Percentiles rank a stretch among this genome's conserved stretches.
Evolutionary conservation across 2,113 vertebrate species (phyloP).

Genomic region (Muntiacus reevesi): DNA sequence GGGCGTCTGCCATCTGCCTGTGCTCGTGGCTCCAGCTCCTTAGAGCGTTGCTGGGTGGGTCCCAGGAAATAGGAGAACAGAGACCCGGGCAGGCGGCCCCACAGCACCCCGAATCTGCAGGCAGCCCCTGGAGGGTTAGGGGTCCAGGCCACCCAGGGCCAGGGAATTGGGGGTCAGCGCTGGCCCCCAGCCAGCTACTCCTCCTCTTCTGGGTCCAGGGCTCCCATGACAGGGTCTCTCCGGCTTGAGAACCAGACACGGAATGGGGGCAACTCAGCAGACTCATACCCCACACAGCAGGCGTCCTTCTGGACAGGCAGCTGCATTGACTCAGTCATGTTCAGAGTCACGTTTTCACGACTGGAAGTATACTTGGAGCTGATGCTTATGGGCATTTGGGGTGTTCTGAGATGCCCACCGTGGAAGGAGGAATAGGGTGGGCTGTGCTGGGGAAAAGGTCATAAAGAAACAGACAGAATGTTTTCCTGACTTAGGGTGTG

Average conservation of each 20-base stretch:
- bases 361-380: not conserved
- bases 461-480: not conserved
- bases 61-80: constrained; percentile 34
- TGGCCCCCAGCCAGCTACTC: not conserved
- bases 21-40: constrained; percentile 23
- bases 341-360: not conserved
- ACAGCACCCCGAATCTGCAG: fast-evolving
- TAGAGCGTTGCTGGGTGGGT: not conserved
- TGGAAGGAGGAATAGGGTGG: too few relatives aligned
- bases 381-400: not conserved
- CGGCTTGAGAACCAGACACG: not conserved
- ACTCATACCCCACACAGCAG: not conserved
- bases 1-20: constrained; percentile 67
- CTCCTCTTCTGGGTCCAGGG: not conserved
- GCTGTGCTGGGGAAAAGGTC: not conserved
- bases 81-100: fast-evolving
- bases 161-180: fast-evolving
- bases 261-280: not conserved
- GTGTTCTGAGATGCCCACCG: not conserved
- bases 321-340: not conserved
- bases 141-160: not conserved
- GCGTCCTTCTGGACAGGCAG: not conserved
- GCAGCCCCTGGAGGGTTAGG: fast-evolving
- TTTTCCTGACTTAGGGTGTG: fast-evolving
- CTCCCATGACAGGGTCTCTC: not conserved